Base-by-base conservation (phyloP, 2,888 invertebrate genomes). In the Drosophila mercatorum region DNA sequence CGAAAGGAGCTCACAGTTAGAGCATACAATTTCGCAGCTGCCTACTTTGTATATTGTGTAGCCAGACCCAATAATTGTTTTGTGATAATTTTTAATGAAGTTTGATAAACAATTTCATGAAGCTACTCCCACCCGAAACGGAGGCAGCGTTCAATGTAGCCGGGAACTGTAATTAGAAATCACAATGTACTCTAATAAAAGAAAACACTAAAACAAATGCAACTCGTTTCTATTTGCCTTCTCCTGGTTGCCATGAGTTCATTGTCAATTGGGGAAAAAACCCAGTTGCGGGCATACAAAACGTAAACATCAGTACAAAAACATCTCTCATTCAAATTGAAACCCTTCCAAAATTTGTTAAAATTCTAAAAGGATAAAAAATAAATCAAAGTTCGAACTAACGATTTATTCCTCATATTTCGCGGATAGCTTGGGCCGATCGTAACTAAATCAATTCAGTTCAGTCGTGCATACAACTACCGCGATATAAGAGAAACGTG, bases 281-380 rank as follows among this genome's bases (percentile, higher is more conserved):
- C 65, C 66, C 47, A 70, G 5, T 40, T 51, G 31, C 10, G 10
- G 38, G 3, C 34, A 47, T 44, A 60, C 10, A 17, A 40, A 52
- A 36, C 47, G 44, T 57, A 41, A 68, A 43, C 31, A 31, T 77
- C 79, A 86, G 80, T 88, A 88, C 70, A 79, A 75, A 73, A 86
- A 88, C 87, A 84, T 86, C 81, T 75, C 65, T 75, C 78, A 77
- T 82, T 88, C 75, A 82, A 86, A 86, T 81, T 86, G 73, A 85
- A 82, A 67, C 82, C 70, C 68, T 76, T 73, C 77, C 72, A 88
- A 86, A 88, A 80, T 87, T 88, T 83, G 62, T 86, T 86, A 68
- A 86, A 86, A 86, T 86, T 86, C 86, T 88, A 86, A 86, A 86
- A 86, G 86, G 87, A 88, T 88, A 72, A 74, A 73, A 86, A 86